Percentiles rank a stretch among this genome's conserved stretches.
These are phyloP conservation scores for Burhinus oedicnemus DNA, from an alignment of 2,113 vertebrate species.

Conservation along the genomic window DNA sequence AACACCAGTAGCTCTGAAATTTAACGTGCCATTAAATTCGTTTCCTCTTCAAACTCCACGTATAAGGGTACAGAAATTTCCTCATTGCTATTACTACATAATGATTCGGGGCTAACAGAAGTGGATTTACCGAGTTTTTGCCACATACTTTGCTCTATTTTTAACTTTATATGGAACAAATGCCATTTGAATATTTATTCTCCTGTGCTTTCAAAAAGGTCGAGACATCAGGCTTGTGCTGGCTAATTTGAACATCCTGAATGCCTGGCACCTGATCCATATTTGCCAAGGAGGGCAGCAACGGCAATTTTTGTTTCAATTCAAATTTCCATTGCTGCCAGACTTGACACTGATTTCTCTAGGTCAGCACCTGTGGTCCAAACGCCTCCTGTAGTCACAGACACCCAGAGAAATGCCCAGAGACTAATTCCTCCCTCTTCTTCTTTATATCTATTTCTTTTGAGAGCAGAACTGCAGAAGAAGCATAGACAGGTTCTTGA, in stretches of 20 bases:
- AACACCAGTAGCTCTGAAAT: not conserved
- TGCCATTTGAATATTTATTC: not conserved
- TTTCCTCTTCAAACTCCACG: not conserved
- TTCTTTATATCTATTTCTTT: rapidly evolving
- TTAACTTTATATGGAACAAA: not conserved
- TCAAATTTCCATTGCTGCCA: not conserved
- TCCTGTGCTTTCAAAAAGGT: not conserved
- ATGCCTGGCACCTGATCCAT: not conserved
- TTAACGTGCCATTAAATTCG: not conserved
- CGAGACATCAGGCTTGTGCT: not conserved
- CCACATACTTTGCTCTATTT: not conserved
- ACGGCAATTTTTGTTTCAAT: not conserved
- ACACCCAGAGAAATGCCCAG: not conserved
- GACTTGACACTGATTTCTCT: not conserved
- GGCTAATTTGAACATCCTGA: not conserved
- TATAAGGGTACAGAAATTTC: not conserved
- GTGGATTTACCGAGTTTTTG: not conserved
- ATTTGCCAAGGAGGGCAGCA: not conserved
- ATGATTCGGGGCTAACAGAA: not conserved
- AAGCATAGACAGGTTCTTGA: not conserved
- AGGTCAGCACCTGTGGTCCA: not conserved
- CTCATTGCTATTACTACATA: rapidly evolving
- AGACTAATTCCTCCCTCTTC: not conserved
- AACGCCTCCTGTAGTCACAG: not conserved
- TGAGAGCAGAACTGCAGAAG: not conserved